A percentile compares a stretch with the other conserved stretches of the same genome.
These are phyloP conservation scores for Philaethria dido DNA, from an alignment of 2,888 invertebrate genomes.

Conservation along the genomic window DNA sequence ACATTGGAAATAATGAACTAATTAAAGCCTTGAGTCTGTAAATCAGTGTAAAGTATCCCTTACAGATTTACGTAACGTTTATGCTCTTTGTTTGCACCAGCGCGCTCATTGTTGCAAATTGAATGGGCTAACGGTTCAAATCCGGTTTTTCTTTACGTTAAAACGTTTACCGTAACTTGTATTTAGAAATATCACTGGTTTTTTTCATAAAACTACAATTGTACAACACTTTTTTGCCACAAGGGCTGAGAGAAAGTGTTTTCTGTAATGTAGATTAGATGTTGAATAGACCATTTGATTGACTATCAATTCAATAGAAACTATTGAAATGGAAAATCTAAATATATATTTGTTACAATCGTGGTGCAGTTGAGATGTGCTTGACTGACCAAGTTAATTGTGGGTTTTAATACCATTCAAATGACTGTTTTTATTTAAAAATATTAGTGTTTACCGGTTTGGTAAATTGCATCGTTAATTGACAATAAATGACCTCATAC, in stretches of 20 bases:
- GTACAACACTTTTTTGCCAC: neutral
- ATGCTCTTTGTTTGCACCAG: conserved; percentile 46
- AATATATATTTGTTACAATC: neutral
- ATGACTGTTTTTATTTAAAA: neutral
- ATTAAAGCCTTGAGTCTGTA: neutral
- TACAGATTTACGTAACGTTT: conserved; percentile 44
- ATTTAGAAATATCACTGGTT: conserved; percentile 29
- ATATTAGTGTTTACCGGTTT: neutral
- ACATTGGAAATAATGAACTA: conserved; percentile 1
- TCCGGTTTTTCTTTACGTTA: conserved; percentile 47
- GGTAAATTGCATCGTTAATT: neutral
- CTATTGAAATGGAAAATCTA: neutral
- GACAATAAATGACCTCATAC: too few relatives aligned
- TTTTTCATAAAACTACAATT: conserved; percentile 31
- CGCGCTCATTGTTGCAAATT: conserved; percentile 49
- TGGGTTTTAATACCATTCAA: neutral
- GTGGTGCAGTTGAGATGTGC: neutral
- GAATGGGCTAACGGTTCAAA: conserved; percentile 48
- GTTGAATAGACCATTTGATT: neutral
- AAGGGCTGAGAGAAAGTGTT: neutral
- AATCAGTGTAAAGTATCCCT: conserved; percentile 30
- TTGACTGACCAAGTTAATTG: neutral
- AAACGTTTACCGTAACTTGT: conserved; percentile 34
- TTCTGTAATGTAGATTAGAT: neutral
- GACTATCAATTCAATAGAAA: neutral